A percentile compares a stretch with the other conserved stretches of the same genome.
phyloP scores from a whole-genome alignment of 2,113 vertebrate genomes.

The Gnathonemus longibarbis region DNA sequence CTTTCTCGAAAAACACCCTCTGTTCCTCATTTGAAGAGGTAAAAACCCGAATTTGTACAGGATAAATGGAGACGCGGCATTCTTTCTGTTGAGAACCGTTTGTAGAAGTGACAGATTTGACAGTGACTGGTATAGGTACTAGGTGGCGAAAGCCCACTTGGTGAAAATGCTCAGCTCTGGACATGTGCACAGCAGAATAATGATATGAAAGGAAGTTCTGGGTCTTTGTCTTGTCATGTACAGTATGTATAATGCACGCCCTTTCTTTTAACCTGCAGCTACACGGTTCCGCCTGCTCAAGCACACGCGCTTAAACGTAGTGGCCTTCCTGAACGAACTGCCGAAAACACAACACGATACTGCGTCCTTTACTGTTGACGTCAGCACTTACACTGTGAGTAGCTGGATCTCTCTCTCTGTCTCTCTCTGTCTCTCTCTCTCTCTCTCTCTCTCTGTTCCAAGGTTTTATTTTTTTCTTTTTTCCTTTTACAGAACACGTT shows the following conservation, averaged over 20 bases:
- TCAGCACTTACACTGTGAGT: constrained; percentile 75
- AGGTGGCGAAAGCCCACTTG: neutral
- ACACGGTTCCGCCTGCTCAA: constrained; percentile 71
- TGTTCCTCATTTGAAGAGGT: no score
- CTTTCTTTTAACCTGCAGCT: constrained; percentile 41
- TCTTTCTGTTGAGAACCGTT: neutral
- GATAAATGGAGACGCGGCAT: neutral
- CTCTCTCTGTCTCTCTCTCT: neutral
- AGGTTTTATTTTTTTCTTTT: neutral
- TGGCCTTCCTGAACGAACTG: constrained; percentile 80
- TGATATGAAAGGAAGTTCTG: neutral
- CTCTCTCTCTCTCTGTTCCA: neutral
- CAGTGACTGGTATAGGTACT: neutral
- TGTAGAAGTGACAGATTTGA: neutral
- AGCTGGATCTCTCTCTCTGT: neutral
- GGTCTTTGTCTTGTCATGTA: neutral
- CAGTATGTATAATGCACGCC: neutral
- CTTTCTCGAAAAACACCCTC: no score
- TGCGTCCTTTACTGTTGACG: constrained; percentile 74
- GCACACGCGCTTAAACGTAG: constrained; percentile 74
- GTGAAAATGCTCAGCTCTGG: neutral
- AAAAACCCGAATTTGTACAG: neutral
- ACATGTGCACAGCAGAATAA: neutral
- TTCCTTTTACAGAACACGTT: constrained; percentile 63
- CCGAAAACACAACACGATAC: constrained; percentile 82